Conservation (phyloP, 2,888 invertebrate genomes). For the Pristionchus maxplancki region DNA sequence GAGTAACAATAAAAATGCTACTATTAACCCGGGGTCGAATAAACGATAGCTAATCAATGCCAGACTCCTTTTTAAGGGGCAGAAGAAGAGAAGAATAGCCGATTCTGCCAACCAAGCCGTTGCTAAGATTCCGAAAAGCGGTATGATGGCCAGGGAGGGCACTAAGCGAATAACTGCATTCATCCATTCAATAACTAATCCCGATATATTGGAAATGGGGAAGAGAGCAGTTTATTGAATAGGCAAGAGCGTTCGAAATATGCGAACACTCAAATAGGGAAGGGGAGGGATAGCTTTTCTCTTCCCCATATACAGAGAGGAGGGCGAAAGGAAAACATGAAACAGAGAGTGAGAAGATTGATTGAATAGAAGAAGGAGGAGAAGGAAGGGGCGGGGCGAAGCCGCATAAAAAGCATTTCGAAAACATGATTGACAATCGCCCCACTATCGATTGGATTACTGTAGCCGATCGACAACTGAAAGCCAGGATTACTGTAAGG, state of each 20-base stretch:
- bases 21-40: too few relatives aligned
- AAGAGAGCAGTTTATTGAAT: background rate
- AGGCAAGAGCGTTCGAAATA: background rate
- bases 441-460: background rate
- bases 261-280: constrained; percentile 2
- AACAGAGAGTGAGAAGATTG: constrained; percentile 34
- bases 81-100: background rate
- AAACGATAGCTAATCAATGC: too few relatives aligned
- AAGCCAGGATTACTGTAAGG: background rate
- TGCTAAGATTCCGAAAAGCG: too few relatives aligned
- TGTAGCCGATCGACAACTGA: background rate
- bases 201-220: background rate
- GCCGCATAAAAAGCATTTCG: background rate
- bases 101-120: too few relatives aligned
- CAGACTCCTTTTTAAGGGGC: background rate
- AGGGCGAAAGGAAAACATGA: constrained; percentile 13
- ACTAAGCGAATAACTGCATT: background rate
- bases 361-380: constrained; percentile 22
- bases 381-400: background rate
- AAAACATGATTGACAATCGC: background rate
- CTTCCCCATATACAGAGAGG: background rate
- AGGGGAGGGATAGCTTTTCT: background rate
- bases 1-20: too few relatives aligned
- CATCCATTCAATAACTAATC: background rate
- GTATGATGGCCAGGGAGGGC: too few relatives aligned